Percentiles rank a stretch among this genome's conserved stretches.
Evolutionary conservation across 2,797 vertebrate species (phyloP).

Genomic region (Acanthiza pusilla): DNA sequence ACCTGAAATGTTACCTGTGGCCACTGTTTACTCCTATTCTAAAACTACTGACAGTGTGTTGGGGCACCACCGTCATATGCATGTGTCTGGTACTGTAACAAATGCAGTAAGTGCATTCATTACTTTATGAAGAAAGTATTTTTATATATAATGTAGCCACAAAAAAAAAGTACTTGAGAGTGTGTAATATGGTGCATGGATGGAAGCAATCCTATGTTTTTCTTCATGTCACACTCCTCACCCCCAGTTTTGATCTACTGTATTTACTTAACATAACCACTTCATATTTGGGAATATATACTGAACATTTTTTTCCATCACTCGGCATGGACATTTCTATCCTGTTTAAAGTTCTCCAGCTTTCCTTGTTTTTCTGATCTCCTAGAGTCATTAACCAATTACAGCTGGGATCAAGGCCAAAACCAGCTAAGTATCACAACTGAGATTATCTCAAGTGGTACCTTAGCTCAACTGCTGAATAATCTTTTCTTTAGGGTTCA

Average conservation of each 20-base stretch:
- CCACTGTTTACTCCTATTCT: not conserved
- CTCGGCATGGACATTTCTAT: not conserved
- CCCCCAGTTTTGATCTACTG: not conserved
- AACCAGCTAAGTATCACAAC: not conserved
- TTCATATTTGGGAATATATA: not conserved
- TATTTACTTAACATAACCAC: not conserved
- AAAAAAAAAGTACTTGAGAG: not conserved
- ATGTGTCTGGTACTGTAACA: not conserved
- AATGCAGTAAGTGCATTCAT: not conserved
- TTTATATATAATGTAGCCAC: not conserved
- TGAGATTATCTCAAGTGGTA: constrained; percentile 36
- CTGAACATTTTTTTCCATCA: not conserved
- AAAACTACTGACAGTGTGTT: not conserved
- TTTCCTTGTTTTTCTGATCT: constrained; percentile 7
- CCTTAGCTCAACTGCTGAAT: constrained; percentile 29
- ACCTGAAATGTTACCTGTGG: not conserved
- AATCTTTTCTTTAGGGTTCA: not conserved
- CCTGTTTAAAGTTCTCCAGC: not conserved
- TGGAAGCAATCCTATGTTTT: not conserved
- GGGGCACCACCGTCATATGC: not conserved
- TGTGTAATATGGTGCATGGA: not conserved
- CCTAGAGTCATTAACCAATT: not conserved
- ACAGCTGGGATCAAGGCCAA: constrained; percentile 32
- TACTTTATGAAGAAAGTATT: not conserved
- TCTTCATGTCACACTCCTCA: not conserved